phyloP scores from a whole-genome alignment of 2,888 invertebrate species.

The Oligia strigilis region DNA sequence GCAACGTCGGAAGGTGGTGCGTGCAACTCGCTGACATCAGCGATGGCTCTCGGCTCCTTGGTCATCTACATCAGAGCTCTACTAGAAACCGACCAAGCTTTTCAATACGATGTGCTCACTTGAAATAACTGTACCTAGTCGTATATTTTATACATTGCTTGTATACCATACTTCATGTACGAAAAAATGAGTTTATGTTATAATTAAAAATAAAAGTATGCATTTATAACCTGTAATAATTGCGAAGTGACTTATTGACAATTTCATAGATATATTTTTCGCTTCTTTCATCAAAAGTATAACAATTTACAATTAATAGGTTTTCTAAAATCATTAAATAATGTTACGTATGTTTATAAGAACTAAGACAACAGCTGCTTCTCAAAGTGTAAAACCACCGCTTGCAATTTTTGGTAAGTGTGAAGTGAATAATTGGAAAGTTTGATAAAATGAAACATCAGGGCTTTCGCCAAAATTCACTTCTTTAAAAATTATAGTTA shows the following conservation, averaged over 20 bases:
- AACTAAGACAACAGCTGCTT: constrained; percentile 66
- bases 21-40: constrained; percentile 86
- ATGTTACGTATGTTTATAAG: constrained; percentile 74
- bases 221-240: constrained; percentile 12
- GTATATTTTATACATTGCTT: constrained; percentile 8
- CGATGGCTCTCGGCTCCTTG: constrained; percentile 85
- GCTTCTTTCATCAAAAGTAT: neutral
- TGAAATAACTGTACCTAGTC: constrained; percentile 58
- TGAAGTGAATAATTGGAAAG: neutral
- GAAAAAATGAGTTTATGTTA: neutral
- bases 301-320: constrained; percentile 1
- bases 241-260: constrained; percentile 1
- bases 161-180: constrained; percentile 17
- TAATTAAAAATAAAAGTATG: constrained; percentile 27
- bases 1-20: constrained; percentile 83
- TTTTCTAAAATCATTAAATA: neutral
- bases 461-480: neutral
- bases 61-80: constrained; percentile 84
- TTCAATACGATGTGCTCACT: constrained; percentile 85
- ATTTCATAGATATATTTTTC: neutral
- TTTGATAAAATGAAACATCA: neutral
- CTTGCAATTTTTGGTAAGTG: constrained; percentile 81
- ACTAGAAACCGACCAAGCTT: constrained; percentile 86
- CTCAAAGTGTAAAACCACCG: constrained; percentile 68
- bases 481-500: neutral